Evolutionary conservation across 2,888 invertebrate species (phyloP).

Genomic region (Marasmarcha lunaedactyla): DNA sequence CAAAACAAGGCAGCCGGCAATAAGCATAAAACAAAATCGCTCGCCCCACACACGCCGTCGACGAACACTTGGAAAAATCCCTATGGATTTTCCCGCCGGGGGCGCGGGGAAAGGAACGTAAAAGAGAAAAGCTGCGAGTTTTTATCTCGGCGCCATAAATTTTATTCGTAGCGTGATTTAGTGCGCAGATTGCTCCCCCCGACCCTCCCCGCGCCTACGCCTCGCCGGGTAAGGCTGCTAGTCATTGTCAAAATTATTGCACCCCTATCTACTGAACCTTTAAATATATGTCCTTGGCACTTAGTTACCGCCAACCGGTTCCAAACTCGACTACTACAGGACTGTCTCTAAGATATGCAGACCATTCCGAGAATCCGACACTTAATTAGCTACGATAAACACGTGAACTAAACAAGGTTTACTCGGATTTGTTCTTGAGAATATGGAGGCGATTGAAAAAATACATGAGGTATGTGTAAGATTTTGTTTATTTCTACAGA

Average conservation of each 20-base stretch:
- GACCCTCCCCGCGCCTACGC: conserved; percentile 55
- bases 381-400: conserved; percentile 10
- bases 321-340: conserved; percentile 20
- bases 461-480: too few relatives aligned
- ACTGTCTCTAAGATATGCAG: not conserved
- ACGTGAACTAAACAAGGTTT: not conserved
- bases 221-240: conserved; percentile 67
- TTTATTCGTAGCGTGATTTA: conserved; percentile 73
- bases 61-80: conserved; percentile 70
- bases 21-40: conserved; percentile 70
- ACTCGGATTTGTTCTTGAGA: too few relatives aligned
- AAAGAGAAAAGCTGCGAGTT: conserved; percentile 74
- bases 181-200: conserved; percentile 70
- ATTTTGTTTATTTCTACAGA: too few relatives aligned
- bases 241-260: conserved; percentile 72
- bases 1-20: conserved; percentile 65
- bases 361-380: conserved; percentile 20
- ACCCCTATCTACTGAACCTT: conserved; percentile 70
- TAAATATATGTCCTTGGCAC: conserved; percentile 67
- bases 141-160: conserved; percentile 73
- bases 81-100: conserved; percentile 63
- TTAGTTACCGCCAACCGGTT: conserved; percentile 58
- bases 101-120: conserved; percentile 61
- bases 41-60: conserved; percentile 66
- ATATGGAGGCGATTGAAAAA: too few relatives aligned